A percentile compares a stretch with the other conserved stretches of the same genome.
Evolutionary conservation across 2,113 vertebrate species (phyloP).

Genomic region (Eptesicus fuscus): DNA sequence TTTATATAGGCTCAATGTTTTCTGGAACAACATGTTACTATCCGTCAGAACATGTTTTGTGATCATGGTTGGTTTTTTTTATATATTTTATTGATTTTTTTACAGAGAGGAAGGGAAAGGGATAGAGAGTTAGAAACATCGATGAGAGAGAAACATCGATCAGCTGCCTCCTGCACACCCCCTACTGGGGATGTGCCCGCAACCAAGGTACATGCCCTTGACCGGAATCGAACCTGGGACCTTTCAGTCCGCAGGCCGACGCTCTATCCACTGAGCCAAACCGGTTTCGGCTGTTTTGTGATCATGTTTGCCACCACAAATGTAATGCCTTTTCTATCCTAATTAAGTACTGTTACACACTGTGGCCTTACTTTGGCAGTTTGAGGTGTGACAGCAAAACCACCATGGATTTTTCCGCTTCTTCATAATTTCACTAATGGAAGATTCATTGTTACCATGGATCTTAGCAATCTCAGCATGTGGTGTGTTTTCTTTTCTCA

Average conservation of each 20-base stretch:
- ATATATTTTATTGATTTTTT: too few relatives aligned
- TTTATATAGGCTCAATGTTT: background rate
- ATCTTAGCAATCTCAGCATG: background rate
- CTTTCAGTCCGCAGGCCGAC: too few relatives aligned
- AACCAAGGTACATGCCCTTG: too few relatives aligned
- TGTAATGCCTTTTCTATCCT: background rate
- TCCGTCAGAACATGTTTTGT: background rate
- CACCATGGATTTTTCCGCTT: background rate
- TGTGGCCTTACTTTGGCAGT: background rate
- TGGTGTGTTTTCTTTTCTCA: background rate
- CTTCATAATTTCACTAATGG: background rate
- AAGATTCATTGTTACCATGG: background rate
- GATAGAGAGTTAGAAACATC: too few relatives aligned
- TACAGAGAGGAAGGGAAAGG: too few relatives aligned
- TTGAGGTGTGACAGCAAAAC: background rate
- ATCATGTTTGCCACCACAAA: background rate
- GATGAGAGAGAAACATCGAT: too few relatives aligned
- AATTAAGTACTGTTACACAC: background rate
- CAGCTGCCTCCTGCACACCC: too few relatives aligned
- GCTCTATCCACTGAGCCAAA: too few relatives aligned
- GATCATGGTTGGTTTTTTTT: too few relatives aligned
- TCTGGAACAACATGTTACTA: background rate
- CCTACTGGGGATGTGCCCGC: too few relatives aligned
- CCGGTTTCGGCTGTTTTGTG: too few relatives aligned
- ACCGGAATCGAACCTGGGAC: too few relatives aligned